These are phyloP conservation scores for Zapornia atra DNA, from an alignment of 2,113 vertebrate genomes.

Conservation along the genomic window DNA sequence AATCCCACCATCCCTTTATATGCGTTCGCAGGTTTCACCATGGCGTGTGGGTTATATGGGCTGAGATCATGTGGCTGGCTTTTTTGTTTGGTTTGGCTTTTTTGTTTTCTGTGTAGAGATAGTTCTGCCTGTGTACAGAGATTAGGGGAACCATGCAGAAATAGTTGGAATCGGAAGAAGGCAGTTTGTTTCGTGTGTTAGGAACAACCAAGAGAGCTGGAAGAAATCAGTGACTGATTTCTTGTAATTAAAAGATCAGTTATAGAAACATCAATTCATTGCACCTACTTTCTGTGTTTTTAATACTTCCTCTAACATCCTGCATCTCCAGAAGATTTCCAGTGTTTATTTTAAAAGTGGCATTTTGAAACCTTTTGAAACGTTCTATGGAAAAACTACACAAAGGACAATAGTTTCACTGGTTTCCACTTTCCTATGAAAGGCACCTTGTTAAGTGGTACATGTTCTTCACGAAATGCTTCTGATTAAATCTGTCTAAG, in stretches of 20 bases:
- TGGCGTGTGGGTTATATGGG: not conserved
- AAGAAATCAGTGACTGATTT: conserved; percentile 24
- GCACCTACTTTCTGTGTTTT: conserved; percentile 44
- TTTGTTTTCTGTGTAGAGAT: not conserved
- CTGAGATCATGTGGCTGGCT: not conserved
- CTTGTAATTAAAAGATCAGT: conserved; percentile 49
- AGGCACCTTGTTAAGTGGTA: conserved; percentile 65
- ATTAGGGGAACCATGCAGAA: not conserved
- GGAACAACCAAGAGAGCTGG: not conserved
- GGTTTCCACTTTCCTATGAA: conserved; percentile 64
- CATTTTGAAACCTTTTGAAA: conserved; percentile 3
- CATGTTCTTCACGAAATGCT: conserved; percentile 69
- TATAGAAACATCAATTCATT: conserved; percentile 35
- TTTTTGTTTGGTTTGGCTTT: not conserved
- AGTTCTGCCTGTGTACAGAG: not conserved
- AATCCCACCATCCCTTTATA: not conserved
- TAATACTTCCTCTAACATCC: conserved; percentile 39
- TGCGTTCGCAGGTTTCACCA: not conserved
- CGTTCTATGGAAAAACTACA: not conserved
- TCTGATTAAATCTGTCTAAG: conserved; percentile 63
- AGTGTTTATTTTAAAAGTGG: conserved; percentile 24
- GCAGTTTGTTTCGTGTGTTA: not conserved
- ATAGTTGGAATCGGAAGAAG: not conserved
- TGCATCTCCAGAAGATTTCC: not conserved
- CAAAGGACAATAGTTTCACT: conserved; percentile 33